These are phyloP conservation scores for Philypnodon macrostomus DNA, from an alignment of 2,797 vertebrate genomes.

Conservation along the genomic window DNA sequence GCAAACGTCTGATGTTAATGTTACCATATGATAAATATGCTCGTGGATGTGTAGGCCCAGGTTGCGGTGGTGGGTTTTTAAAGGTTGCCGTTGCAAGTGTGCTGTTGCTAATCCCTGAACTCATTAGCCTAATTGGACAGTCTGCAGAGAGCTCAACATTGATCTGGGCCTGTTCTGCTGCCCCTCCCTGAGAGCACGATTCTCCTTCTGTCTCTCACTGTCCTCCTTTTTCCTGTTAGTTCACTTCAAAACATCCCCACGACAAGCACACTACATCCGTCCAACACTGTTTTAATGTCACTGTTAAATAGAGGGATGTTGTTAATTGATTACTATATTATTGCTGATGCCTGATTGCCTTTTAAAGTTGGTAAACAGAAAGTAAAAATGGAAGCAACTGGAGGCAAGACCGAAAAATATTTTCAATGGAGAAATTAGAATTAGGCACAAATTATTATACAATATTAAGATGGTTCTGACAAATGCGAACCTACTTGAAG, in stretches of 20 bases:
- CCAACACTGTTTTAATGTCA: constrained; percentile 2
- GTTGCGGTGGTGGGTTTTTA: constrained; percentile 23
- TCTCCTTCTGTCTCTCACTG: constrained; percentile 12
- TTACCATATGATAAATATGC: constrained; percentile 26
- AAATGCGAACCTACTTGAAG: no score
- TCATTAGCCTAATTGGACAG: constrained; percentile 73
- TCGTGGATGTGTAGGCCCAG: constrained; percentile 12
- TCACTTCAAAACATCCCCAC: constrained; percentile 14
- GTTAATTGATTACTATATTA: not conserved
- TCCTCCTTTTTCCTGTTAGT: constrained; percentile 21
- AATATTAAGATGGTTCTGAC: no score
- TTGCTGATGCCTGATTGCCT: no score
- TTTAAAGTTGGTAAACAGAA: no score
- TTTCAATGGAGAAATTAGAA: no score
- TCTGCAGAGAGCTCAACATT: constrained; percentile 59
- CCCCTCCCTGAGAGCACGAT: constrained; percentile 39
- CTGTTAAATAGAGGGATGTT: not conserved
- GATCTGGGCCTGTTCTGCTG: constrained; percentile 50
- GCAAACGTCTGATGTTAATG: constrained; percentile 20
- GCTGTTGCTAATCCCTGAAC: constrained; percentile 54
- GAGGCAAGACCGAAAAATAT: no score
- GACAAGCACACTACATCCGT: constrained; percentile 5
- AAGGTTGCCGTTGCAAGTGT: constrained; percentile 30
- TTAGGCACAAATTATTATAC: no score
- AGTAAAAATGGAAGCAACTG: no score